Base-by-base conservation (phyloP, 2,113 vertebrate genomes). In the Brienomyrus longianalis region DNA sequence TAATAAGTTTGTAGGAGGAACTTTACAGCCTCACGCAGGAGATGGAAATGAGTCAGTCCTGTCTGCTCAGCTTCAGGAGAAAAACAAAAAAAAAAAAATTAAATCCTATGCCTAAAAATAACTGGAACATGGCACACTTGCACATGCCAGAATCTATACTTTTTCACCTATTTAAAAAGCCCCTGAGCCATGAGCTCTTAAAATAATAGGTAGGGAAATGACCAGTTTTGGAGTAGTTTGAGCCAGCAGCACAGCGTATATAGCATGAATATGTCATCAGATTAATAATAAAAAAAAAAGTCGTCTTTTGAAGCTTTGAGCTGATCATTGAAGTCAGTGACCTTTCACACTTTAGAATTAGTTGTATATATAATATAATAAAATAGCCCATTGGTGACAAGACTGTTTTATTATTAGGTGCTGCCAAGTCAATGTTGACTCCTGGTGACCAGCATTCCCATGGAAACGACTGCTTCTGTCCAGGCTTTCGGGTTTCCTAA, bases 41-140 rank as follows among this genome's bases (percentile, higher is more conserved):
- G 74, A 80, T 80, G 74, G 74, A 80, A 80, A 80, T 80, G 74
- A 80, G 74, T 80, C 74, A 80, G 74, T 43, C 15, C 74, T 39
- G 74, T 80, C 74, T 39, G 74, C 31, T 35, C 1, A 4, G 35
- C 35, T 43, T 80, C 31, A 80, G 31, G 17, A 80, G 39, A 4
- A 80, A 43, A 19, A 80, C 31, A 39, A 80, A 35, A 80, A 80
- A 77, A 43, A 21, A 43, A 54, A 0, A 0, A 80, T 77, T 43
- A 43, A 80, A 43, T 80, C 17, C 74, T 15, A 80, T 39, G 35
- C 74, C 74, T 80, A 80, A 43, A 70, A 80, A 80, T 80, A 80
- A 80, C 74, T 17, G 5, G 35, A 17, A 80, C 74, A 43, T 43
- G 74, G 35, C 35, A 43, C 31, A 17, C 2, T 35, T 15, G 17